Percentiles rank a stretch among this genome's conserved stretches.
These are phyloP conservation scores for Tenthredo distinguenda DNA, from an alignment of 2,888 invertebrate species.

Conservation along the genomic window DNA sequence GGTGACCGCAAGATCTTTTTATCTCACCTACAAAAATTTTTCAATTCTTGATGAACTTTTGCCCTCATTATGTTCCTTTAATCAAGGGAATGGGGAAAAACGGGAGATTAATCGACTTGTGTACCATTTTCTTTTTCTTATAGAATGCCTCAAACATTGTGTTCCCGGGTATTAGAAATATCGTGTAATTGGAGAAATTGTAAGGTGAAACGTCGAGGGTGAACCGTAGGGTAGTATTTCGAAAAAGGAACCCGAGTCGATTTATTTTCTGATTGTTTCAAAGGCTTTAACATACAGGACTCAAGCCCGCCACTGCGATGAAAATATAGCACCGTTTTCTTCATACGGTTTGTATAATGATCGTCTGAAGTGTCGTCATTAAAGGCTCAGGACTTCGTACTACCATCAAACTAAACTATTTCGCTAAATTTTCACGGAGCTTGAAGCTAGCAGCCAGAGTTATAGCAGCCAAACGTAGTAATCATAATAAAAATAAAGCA, in stretches of 20 bases:
- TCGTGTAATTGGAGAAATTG: background rate
- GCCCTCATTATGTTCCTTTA: background rate
- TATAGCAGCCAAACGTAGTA: background rate
- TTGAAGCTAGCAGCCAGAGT: background rate
- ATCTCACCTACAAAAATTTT: background rate
- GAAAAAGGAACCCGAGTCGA: background rate
- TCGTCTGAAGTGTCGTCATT: background rate
- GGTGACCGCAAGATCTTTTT: background rate
- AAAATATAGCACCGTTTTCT: background rate
- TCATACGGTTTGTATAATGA: background rate
- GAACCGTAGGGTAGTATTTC: background rate
- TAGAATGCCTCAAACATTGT: background rate
- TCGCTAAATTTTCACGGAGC: background rate
- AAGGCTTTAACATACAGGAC: background rate
- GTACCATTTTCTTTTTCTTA: background rate
- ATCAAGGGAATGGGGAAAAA: background rate
- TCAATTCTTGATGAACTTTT: background rate
- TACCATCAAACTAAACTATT: background rate
- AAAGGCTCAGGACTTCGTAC: background rate
- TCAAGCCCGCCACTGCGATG: background rate
- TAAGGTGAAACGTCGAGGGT: background rate
- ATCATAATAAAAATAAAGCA: no score
- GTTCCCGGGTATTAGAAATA: background rate
- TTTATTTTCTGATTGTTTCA: background rate
- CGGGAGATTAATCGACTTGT: background rate